Conservation (phyloP, 64 coral and sea anemone species). For the Montipora foliosa region DNA sequence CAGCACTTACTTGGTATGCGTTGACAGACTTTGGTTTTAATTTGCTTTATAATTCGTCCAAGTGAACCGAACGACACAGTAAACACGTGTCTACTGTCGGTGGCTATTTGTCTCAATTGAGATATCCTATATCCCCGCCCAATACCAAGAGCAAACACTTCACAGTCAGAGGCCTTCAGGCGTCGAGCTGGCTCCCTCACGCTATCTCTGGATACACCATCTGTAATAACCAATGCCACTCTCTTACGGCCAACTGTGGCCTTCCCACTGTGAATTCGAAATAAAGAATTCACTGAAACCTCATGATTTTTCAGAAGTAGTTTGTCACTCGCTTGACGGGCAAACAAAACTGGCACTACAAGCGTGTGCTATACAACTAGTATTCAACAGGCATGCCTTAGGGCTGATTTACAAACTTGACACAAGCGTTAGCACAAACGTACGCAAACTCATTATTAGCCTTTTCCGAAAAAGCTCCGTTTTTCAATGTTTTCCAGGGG, state of each 20-base stretch:
- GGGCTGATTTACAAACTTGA: too few relatives aligned
- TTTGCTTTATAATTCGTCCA: conserved; percentile 8
- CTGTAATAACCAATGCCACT: conserved; percentile 22
- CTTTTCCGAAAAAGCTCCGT: too few relatives aligned
- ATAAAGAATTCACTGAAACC: neutral
- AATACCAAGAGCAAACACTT: conserved; percentile 38
- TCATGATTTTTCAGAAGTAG: neutral
- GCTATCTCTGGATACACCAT: conserved; percentile 29
- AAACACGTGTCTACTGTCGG: conserved; percentile 22
- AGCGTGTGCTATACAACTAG: too few relatives aligned
- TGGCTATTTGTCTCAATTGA: conserved; percentile 38
- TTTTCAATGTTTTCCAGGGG: too few relatives aligned
- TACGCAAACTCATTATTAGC: too few relatives aligned
- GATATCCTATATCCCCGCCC: conserved; percentile 35
- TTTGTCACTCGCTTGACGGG: neutral
- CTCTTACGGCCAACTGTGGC: neutral
- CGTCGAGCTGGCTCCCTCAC: neutral
- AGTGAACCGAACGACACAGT: conserved; percentile 27
- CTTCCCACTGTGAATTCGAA: neutral
- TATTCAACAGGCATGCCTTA: too few relatives aligned
- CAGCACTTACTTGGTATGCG: conserved; percentile 20
- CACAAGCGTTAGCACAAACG: too few relatives aligned
- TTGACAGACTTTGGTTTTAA: conserved; percentile 46
- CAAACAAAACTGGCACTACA: neutral
- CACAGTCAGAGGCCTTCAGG: conserved; percentile 1